Base-by-base conservation (phyloP, 2,113 vertebrate genomes). In the Hiodon alosoides region DNA sequence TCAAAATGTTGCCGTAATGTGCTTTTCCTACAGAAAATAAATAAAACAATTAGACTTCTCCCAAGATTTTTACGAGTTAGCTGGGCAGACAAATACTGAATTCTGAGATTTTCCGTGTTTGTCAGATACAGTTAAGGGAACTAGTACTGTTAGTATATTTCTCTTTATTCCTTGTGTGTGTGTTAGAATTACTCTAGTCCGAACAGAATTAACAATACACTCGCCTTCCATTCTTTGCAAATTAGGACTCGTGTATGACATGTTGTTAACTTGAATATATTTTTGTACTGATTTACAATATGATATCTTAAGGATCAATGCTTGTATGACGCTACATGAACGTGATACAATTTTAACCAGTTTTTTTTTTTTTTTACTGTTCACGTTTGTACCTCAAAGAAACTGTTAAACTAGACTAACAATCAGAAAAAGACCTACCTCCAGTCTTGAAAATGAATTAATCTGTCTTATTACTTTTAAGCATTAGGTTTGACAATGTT, bases 231-330 rank as follows among this genome's bases (percentile, higher is more conserved):
- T 87, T 89, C 85, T 93, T 87, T 88, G 83, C 90, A 93, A 92
- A 83, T 82, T 82, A 84, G 78, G 87, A 92, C 90, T 88, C 91
- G 90, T 90, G 87, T 92, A 87, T 90, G 90, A 91, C 86, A 87
- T 90, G 90, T 86, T 90, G 89, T 93, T 93, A 95, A 95, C 94
- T 96, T 96, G 93, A 95, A 95, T 94, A 91, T 91, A 92, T 93
- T 93, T 93, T 95, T 94, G 89, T 91, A 93, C 87, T 89, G 90
- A 93, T 92, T 94, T 90, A 87, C 89, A 93, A 87, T 87, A 92
- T 90, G 85, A 86, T 93, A 93, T 92, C 83, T 92, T 91, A 88
- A 87, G 87, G 79, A 93, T 90, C 86, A 88, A 89, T 89, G 90
- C 87, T 89, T 91, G 84, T 85, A 67, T 87, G 85, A 93, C 91